These are phyloP conservation scores for Otus sunia DNA, from an alignment of 2,113 vertebrate species.

Conservation along the genomic window DNA sequence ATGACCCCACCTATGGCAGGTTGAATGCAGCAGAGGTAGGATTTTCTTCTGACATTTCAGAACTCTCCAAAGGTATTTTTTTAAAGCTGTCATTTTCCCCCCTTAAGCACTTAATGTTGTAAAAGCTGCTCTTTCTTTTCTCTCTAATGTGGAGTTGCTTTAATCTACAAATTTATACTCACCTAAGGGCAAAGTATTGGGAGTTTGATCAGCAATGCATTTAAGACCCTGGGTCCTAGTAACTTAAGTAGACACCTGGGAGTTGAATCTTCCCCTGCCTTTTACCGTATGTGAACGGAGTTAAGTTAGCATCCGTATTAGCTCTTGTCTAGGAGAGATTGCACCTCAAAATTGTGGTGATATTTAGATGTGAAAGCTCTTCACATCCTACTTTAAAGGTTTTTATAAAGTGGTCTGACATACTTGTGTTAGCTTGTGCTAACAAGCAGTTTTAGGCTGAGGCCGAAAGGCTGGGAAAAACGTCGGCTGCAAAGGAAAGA, in stretches of 20 bases:
- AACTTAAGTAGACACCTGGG: background rate
- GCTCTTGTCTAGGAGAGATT: background rate
- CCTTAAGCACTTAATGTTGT: background rate
- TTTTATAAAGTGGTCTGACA: background rate
- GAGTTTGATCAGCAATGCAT: background rate
- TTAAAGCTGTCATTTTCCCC: background rate
- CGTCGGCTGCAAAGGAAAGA: background rate
- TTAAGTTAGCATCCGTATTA: background rate
- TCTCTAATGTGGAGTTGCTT: background rate
- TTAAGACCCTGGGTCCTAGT: background rate
- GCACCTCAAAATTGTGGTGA: background rate
- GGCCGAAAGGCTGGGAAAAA: background rate
- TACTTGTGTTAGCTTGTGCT: background rate
- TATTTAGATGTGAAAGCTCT: background rate
- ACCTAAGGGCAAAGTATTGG: background rate
- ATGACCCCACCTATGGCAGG: background rate
- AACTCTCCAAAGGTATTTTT: background rate
- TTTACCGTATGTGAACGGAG: rapidly evolving
- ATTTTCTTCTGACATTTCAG: background rate
- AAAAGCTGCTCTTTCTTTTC: background rate
- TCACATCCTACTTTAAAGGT: background rate
- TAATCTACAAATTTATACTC: background rate
- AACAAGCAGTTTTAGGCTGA: background rate
- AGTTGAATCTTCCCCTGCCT: background rate
- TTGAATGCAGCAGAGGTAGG: background rate